Percentiles rank a stretch among this genome's conserved stretches.
Evolutionary conservation across 1,140 invertebrate genomes (phyloP).

Genomic region (Protaetia brevitarsis): DNA sequence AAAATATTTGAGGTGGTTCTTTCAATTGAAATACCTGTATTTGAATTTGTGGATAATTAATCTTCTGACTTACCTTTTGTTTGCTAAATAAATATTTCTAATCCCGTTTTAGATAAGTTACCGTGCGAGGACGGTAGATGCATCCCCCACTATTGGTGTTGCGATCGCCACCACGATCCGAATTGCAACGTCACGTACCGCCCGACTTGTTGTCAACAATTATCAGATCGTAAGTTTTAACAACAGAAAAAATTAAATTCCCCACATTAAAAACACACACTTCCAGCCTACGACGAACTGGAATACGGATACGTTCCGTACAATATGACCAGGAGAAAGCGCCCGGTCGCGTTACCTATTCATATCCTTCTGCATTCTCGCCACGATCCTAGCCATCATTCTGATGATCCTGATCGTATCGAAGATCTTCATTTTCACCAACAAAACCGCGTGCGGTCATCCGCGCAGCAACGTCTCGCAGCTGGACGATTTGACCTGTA

Average conservation of each 20-base stretch:
- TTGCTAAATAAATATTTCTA: neutral
- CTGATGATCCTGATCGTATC: slow-evolving; percentile 43
- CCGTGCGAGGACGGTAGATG: slow-evolving; percentile 54
- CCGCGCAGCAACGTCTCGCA: slow-evolving; percentile 30
- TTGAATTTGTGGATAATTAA: too few species aligned
- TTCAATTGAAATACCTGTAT: too few species aligned
- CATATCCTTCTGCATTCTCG: slow-evolving; percentile 43
- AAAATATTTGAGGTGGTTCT: too few species aligned
- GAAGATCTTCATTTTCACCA: slow-evolving; percentile 42
- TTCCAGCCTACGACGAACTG: slow-evolving; percentile 43
- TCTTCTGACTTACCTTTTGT: neutral
- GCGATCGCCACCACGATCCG: slow-evolving; percentile 48
- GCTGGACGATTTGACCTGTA: neutral
- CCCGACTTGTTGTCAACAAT: slow-evolving; percentile 42
- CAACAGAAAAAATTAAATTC: neutral
- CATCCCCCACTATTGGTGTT: slow-evolving; percentile 54
- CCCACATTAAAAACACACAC: too few species aligned
- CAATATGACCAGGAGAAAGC: slow-evolving; percentile 33
- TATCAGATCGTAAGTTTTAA: slow-evolving; percentile 36
- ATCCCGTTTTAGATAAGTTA: slow-evolving; percentile 30
- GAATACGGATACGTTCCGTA: slow-evolving; percentile 33
- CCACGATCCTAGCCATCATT: slow-evolving; percentile 42
- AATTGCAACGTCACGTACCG: slow-evolving; percentile 50
- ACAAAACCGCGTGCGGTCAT: slow-evolving; percentile 32
- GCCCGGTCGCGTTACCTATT: slow-evolving; percentile 42